Conservation (phyloP, 2,888 invertebrate species). For the Harpalus rufipes region DNA sequence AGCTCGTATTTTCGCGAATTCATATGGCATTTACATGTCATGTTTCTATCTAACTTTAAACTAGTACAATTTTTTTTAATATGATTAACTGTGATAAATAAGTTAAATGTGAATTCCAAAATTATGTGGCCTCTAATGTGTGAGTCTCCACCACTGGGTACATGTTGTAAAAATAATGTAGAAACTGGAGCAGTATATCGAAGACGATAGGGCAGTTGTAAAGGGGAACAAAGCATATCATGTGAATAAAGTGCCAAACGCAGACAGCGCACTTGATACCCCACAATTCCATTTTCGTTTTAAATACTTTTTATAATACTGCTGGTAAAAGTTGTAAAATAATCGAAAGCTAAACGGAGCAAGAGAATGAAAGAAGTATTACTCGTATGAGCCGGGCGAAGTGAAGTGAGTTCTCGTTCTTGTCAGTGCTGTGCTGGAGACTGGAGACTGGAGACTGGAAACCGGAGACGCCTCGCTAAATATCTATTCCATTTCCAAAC, state of each 20-base stretch:
- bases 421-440: constrained; percentile 40
- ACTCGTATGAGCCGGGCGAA: constrained; percentile 49
- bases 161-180: not conserved
- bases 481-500: constrained; percentile 65
- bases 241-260: constrained; percentile 32
- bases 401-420: constrained; percentile 13
- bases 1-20: not conserved
- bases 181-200: not conserved
- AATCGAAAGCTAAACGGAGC: constrained; percentile 60
- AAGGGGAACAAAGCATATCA: constrained; percentile 33
- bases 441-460: too few relatives aligned
- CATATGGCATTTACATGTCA: not conserved
- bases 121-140: too few relatives aligned
- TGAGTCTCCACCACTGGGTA: too few relatives aligned
- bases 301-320: constrained; percentile 51
- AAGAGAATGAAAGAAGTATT: constrained; percentile 55
- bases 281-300: constrained; percentile 38
- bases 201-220: not conserved
- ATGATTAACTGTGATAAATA: too few relatives aligned
- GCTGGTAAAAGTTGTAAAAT: constrained; percentile 48
- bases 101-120: too few relatives aligned
- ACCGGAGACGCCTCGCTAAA: constrained; percentile 47
- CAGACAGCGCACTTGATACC: constrained; percentile 3
- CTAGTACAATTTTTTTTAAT: too few relatives aligned
- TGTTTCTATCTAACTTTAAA: not conserved